phyloP scores from a whole-genome alignment of 2,888 invertebrate species.

The Drosophila picticornis region DNA sequence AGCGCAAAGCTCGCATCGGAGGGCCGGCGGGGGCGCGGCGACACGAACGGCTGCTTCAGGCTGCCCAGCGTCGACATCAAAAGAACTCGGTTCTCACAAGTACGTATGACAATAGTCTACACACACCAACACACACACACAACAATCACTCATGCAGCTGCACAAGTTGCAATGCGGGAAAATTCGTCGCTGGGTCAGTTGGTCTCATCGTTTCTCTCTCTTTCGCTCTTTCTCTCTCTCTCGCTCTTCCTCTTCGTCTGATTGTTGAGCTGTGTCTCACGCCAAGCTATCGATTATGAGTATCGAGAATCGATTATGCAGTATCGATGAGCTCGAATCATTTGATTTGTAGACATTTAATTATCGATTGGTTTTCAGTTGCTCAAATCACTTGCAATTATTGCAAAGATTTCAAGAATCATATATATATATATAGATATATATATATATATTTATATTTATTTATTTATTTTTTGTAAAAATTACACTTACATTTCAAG shows the following conservation, averaged over 20 bases:
- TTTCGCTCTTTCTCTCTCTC: neutral
- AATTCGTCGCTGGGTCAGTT: slow-evolving; percentile 34
- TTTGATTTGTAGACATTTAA: neutral
- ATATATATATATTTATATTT: no score
- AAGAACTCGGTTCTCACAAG: slow-evolving; percentile 85
- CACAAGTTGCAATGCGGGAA: slow-evolving; percentile 33
- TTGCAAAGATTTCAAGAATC: neutral
- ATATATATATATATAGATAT: no score
- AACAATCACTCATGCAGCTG: slow-evolving; percentile 20
- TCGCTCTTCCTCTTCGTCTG: neutral
- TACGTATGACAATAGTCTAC: slow-evolving; percentile 77
- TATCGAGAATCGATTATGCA: neutral
- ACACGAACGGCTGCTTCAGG: slow-evolving; percentile 91
- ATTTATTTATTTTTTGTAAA: no score
- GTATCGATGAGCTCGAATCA: neutral
- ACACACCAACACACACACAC: slow-evolving; percentile 15
- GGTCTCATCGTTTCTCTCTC: slow-evolving; percentile 2
- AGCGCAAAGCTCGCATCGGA: slow-evolving; percentile 92
- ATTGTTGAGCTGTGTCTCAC: neutral
- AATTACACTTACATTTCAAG: neutral
- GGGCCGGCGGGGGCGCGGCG: slow-evolving; percentile 95
- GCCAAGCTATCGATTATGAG: neutral
- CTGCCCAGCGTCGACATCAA: slow-evolving; percentile 86
- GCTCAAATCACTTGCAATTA: neutral
- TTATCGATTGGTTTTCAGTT: neutral